Percentiles rank a stretch among this genome's conserved stretches.
Evolutionary conservation across 2,888 invertebrate species (phyloP).

Genomic region (Diarsia rubi): DNA sequence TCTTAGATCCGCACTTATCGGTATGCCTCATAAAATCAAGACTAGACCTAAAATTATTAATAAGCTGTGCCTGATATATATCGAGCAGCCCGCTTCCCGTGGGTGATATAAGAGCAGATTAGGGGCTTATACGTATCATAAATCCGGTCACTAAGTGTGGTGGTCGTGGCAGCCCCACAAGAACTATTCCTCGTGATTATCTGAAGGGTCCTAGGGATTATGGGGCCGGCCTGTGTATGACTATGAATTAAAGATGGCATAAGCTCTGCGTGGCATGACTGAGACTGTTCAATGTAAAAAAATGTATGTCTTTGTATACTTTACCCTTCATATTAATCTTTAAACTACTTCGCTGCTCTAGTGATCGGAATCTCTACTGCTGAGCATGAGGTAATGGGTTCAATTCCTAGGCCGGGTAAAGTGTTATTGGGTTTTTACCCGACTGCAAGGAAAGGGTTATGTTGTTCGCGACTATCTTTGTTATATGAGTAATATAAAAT

Average conservation of each 20-base stretch:
- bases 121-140: constrained; percentile 44
- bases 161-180: constrained; percentile 48
- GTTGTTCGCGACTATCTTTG: too few species aligned
- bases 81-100: constrained; percentile 27
- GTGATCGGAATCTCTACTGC: too few species aligned
- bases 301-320: not conserved
- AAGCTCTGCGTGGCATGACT: not conserved
- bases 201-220: constrained; percentile 36
- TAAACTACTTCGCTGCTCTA: too few species aligned
- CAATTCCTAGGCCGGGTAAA: too few species aligned
- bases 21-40: constrained; percentile 36
- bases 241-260: constrained; percentile 39
- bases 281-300: not conserved
- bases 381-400: too few species aligned
- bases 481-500: too few species aligned
- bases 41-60: constrained; percentile 37
- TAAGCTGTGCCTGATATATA: constrained; percentile 37
- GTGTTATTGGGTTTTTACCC: too few species aligned
- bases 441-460: too few species aligned
- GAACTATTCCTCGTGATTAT: constrained; percentile 57
- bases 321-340: not conserved
- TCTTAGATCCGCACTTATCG: constrained; percentile 31
- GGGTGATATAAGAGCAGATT: constrained; percentile 56
- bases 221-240: constrained; percentile 8
- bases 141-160: constrained; percentile 39